Percentiles rank a stretch among this genome's conserved stretches.
These are phyloP conservation scores for Magallana angulata DNA, from an alignment of 1,140 invertebrate species.

Conservation along the genomic window DNA sequence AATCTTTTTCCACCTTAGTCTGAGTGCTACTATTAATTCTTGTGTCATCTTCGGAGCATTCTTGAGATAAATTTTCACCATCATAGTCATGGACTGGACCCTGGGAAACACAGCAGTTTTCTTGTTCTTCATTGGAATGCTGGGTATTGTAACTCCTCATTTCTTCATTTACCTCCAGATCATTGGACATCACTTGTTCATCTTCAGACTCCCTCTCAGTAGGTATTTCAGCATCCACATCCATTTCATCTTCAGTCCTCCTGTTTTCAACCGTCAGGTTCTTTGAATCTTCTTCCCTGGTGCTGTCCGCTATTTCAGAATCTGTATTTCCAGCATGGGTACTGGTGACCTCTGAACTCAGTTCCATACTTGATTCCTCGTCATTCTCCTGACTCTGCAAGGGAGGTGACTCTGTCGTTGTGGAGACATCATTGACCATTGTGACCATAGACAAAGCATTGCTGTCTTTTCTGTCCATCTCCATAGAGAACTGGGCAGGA, in stretches of 20 bases:
- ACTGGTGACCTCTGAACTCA: constrained; percentile 10
- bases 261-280: not conserved
- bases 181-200: not conserved
- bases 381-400: constrained; percentile 15
- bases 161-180: not conserved
- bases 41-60: not conserved
- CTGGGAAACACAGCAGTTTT: not conserved
- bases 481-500: not conserved
- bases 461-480: not conserved
- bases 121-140: not conserved
- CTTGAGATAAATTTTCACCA: not conserved
- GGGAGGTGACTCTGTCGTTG: constrained; percentile 39
- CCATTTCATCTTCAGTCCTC: not conserved
- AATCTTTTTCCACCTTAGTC: not conserved
- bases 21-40: constrained; percentile 2
- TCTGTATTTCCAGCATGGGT: not conserved
- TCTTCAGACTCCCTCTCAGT: not conserved
- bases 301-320: not conserved
- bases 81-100: not conserved
- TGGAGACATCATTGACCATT: constrained; percentile 45
- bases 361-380: not conserved
- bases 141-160: not conserved
- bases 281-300: not conserved
- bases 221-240: not conserved
- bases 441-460: constrained; percentile 35